Evolutionary conservation across 2,888 invertebrate genomes (phyloP).

Genomic region (Trissonchulus latispiculum): DNA sequence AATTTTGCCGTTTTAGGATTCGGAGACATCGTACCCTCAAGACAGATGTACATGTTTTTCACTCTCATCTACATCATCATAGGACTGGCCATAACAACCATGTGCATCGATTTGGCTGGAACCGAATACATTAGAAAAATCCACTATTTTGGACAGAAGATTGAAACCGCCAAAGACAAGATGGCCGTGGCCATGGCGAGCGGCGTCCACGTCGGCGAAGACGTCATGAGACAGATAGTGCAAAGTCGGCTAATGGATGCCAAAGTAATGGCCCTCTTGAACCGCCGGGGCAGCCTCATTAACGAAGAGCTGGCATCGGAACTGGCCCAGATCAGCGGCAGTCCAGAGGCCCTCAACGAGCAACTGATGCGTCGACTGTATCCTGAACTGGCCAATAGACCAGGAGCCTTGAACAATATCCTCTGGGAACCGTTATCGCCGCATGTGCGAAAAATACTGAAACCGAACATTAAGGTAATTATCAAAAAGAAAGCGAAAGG

Average conservation of each 20-base stretch:
- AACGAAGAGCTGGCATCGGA: no score
- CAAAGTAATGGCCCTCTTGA: no score
- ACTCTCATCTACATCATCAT: constrained; percentile 18
- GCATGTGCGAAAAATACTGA: constrained; percentile 33
- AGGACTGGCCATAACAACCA: constrained; percentile 19
- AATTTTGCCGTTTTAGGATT: constrained; percentile 32
- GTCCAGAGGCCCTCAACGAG: no score
- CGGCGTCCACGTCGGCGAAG: constrained; percentile 34
- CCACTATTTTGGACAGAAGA: no score
- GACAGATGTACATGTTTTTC: constrained; percentile 18
- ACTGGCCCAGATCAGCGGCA: no score
- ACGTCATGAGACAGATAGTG: constrained; percentile 24
- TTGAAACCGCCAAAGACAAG: constrained; percentile 25
- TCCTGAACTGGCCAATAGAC: neutral
- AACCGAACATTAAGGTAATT: constrained; percentile 3
- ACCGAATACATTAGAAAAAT: no score
- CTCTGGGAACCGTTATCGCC: constrained; percentile 39
- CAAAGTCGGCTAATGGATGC: no score
- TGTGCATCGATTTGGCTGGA: constrained; percentile 20
- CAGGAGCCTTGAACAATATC: constrained; percentile 32
- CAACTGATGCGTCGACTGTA: no score
- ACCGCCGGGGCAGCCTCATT: no score
- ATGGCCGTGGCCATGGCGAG: constrained; percentile 35
- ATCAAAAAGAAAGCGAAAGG: no score
- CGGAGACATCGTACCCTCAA: constrained; percentile 17